A percentile compares a stretch with the other conserved stretches of the same genome.
Evolutionary conservation across 1,140 invertebrate species (phyloP).

Genomic region (Mamestra configurata): DNA sequence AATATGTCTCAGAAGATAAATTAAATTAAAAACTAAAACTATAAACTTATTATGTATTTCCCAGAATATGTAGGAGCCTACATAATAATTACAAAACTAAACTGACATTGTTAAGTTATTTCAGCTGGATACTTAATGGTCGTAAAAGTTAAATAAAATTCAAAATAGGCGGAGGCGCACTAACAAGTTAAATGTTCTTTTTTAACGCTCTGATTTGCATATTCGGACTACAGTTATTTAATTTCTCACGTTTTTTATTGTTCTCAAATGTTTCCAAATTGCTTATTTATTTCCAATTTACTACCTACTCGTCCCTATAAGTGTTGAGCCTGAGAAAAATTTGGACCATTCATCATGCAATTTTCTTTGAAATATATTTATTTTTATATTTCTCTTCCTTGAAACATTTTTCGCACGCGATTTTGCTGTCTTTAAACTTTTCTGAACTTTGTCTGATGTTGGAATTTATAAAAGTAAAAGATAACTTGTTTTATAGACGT

Average conservation of each 20-base stretch:
- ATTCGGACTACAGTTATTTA: constrained; percentile 54
- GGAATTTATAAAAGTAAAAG: constrained; percentile 13
- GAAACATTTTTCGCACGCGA: background rate
- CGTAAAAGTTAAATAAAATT: constrained; percentile 18
- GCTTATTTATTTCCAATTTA: background rate
- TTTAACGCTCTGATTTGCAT: constrained; percentile 67
- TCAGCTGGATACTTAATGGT: background rate
- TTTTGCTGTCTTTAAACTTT: background rate
- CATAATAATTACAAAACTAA: background rate
- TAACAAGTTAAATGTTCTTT: constrained; percentile 46
- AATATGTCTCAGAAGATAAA: background rate
- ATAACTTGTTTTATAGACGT: constrained; percentile 31
- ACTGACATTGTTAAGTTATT: background rate
- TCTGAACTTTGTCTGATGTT: background rate
- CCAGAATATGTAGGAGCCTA: no score
- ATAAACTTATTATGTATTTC: background rate
- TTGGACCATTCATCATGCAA: background rate
- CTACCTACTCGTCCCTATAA: background rate
- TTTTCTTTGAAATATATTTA: no score
- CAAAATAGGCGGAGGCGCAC: background rate
- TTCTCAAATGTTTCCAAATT: constrained; percentile 47
- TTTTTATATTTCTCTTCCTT: background rate
- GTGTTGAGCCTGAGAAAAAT: background rate
- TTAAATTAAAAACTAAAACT: background rate
- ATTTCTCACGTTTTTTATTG: constrained; percentile 64